Conservation (phyloP, 2,888 invertebrate genomes). For the Elgonia sp. region DNA sequence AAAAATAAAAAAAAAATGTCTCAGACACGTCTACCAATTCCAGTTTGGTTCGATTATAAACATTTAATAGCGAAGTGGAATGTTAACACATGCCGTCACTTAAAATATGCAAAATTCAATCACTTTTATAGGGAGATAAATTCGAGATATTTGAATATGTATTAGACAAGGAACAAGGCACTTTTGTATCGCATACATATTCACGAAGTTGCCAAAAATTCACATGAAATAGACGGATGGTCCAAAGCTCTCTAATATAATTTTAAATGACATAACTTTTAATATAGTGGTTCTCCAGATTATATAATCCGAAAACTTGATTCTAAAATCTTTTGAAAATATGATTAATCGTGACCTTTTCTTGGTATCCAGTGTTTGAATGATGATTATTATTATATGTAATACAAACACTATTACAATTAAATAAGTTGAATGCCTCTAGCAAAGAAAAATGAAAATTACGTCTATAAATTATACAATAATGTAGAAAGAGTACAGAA, state of each 20-base stretch:
- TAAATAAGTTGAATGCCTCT: slow-evolving; percentile 4
- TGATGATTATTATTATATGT: not conserved
- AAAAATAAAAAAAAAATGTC: no score
- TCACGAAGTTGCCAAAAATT: slow-evolving; percentile 48
- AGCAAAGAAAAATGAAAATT: slow-evolving; percentile 11
- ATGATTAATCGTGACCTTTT: slow-evolving; percentile 54
- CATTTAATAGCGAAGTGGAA: slow-evolving; percentile 12
- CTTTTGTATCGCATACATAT: slow-evolving; percentile 47
- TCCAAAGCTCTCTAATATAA: slow-evolving; percentile 29
- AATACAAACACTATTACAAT: slow-evolving; percentile 8
- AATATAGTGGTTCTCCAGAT: not conserved
- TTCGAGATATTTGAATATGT: slow-evolving; percentile 56
- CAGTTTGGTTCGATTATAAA: not conserved
- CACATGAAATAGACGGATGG: slow-evolving; percentile 2
- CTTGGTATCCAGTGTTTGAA: slow-evolving; percentile 4
- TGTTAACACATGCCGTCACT: slow-evolving; percentile 25
- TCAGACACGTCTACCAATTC: not conserved
- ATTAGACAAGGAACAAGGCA: slow-evolving; percentile 39
- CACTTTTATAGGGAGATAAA: slow-evolving; percentile 36
- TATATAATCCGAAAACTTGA: slow-evolving; percentile 21
- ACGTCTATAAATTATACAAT: slow-evolving; percentile 31
- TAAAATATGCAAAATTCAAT: slow-evolving; percentile 56
- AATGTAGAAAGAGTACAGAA: slow-evolving; percentile 12
- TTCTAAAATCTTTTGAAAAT: slow-evolving; percentile 1
- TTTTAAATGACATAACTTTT: not conserved